Percentiles rank a stretch among this genome's conserved stretches.
Evolutionary conservation across 1,140 invertebrate species (phyloP).

Genomic region (Aphelenchoides besseyi): DNA sequence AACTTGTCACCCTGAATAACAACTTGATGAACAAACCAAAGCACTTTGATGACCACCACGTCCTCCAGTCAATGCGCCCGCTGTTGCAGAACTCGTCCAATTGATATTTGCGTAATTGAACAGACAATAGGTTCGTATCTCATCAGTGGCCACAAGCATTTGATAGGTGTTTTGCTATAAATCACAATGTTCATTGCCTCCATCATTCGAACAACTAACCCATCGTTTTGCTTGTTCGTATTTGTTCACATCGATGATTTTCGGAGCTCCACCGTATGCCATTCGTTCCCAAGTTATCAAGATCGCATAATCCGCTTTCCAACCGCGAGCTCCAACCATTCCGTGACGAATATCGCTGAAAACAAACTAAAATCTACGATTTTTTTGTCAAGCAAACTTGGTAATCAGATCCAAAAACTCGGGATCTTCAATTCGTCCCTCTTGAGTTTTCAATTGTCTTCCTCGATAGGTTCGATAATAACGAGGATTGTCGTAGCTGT

Average conservation of each 20-base stretch:
- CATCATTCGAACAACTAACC: too few species aligned
- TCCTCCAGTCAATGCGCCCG: constrained; percentile 68
- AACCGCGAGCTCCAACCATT: constrained; percentile 82
- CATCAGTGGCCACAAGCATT: constrained; percentile 84
- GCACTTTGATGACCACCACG: constrained; percentile 75
- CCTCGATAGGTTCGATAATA: constrained; percentile 43
- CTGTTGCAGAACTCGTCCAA: constrained; percentile 84
- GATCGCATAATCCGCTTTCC: constrained; percentile 79
- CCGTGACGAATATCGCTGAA: constrained; percentile 78
- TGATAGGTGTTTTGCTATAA: constrained; percentile 70
- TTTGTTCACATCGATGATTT: constrained; percentile 42
- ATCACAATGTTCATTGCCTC: too few species aligned
- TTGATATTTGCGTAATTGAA: constrained; percentile 85
- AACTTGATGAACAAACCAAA: constrained; percentile 17
- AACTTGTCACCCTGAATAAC: not conserved
- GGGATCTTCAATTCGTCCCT: constrained; percentile 70
- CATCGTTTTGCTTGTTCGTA: constrained; percentile 67
- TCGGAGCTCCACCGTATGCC: constrained; percentile 72
- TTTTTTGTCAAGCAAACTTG: constrained; percentile 61
- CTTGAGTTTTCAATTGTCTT: constrained; percentile 65
- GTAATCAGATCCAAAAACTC: constrained; percentile 79
- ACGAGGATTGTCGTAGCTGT: constrained; percentile 40
- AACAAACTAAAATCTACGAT: constrained; percentile 5
- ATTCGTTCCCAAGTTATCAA: constrained; percentile 92
- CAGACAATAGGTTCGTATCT: constrained; percentile 86